Evolutionary conservation across 1,140 invertebrate species (phyloP), one percentile per base, ranked within the genome.

Genomic region (Grapholita molesta): DNA sequence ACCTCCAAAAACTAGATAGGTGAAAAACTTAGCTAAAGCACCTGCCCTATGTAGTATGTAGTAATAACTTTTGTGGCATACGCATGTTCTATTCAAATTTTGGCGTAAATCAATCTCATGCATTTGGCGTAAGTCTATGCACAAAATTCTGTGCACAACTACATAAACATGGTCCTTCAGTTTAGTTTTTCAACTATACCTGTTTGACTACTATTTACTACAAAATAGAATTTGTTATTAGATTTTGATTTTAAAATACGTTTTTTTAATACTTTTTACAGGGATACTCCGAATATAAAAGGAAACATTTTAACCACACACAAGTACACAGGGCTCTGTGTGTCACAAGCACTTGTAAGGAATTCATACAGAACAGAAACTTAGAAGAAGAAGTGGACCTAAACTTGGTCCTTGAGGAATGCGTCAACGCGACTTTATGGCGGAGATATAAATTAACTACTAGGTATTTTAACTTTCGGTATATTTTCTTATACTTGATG

Each of bases 271-370:
- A 5, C 15, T 1, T 18, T 28, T 61, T 80, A 64, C 74, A 92
- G 91, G 80, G 76, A 65, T 88, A 92, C 25, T 92, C 91, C 9
- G 73, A 70, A 7, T 70, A 92, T 70, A 81, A 68, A 1, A 80
- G 86, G n/a, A 92, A 93, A 74, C 86, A 92, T 57, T 94, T 83
- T 70, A 89, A 92, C 11, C 92, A 93, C 74, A 93, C 93, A 77
- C 86, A 84, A 70, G 72, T 94, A 15, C 91, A 93, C 21, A 77
- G 92, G 73, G 93, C 88, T 1, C 77, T 93, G 0, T 94, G 93
- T 72, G 70, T 93, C 6, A 85, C 74, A 8, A 74, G n/a, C 30
- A 76, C 79, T 3, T 92, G 87, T 65, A 73, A 68, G 53, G 42
- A 68, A 2, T 75, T 69, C 57, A 8, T 77, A 71, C 65, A 73